A percentile compares a stretch with the other conserved stretches of the same genome.
Conservation (phyloP, 2,113 vertebrate genomes). For the Tricholaema leucomelas region DNA sequence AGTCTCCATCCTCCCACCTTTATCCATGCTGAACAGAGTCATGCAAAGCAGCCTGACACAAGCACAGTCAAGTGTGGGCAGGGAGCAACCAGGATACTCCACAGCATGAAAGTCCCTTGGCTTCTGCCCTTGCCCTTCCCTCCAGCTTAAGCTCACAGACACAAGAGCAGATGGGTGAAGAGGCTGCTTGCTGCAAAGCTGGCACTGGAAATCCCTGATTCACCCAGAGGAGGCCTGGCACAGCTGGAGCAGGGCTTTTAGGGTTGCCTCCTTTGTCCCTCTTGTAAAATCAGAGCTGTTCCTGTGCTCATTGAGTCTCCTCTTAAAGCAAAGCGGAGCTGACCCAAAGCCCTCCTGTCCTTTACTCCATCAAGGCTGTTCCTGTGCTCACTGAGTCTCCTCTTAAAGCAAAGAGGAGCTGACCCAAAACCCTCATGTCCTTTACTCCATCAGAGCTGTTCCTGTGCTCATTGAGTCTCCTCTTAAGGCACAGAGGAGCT, state of each 20-base stretch:
- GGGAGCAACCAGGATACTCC: not conserved
- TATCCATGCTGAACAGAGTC: not conserved
- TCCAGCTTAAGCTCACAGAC: not conserved
- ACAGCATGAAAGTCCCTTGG: not conserved
- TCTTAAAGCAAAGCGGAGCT: too few relatives aligned
- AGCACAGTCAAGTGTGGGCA: not conserved
- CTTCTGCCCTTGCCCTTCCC: not conserved
- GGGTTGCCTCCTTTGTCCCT: not conserved
- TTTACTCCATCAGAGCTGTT: too few relatives aligned
- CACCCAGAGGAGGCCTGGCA: not conserved
- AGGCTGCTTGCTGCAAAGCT: not conserved
- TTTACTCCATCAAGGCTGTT: too few relatives aligned
- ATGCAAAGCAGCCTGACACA: constrained; percentile 13
- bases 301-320: too few relatives aligned
- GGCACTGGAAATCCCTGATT: not conserved
- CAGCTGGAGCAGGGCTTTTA: not conserved
- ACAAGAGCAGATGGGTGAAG: not conserved
- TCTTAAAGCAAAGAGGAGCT: not conserved
- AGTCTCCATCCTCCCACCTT: not conserved
- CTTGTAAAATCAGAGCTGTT: not conserved
- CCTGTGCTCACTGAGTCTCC: not conserved
- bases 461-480: too few relatives aligned
- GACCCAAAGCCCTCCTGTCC: not conserved
- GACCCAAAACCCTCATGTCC: not conserved
- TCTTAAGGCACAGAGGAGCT: too few relatives aligned